Percentiles rank a stretch among this genome's conserved stretches.
Evolutionary conservation across 1,140 invertebrate species (phyloP).

Genomic region (Trialeurodes vaporariorum): DNA sequence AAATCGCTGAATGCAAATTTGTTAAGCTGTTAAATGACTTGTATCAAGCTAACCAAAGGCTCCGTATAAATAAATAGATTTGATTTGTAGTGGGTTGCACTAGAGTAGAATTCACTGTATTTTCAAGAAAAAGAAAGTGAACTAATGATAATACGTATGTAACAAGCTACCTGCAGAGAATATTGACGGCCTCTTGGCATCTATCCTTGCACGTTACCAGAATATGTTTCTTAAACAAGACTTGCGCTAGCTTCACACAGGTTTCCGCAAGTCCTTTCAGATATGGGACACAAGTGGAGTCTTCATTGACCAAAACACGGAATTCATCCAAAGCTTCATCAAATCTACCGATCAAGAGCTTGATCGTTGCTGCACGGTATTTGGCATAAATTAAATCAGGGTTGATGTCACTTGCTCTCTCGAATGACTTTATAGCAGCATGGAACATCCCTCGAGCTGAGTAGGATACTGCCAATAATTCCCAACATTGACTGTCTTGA

Average conservation of each 20-base stretch:
- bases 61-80: too few species aligned
- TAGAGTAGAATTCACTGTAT: too few species aligned
- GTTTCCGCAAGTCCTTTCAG: conserved; percentile 66
- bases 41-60: too few species aligned
- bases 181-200: conserved; percentile 51
- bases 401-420: conserved; percentile 1
- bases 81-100: too few species aligned
- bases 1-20: too few species aligned
- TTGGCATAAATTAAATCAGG: background rate
- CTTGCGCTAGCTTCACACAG: conserved; percentile 49
- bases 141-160: too few species aligned
- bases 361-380: conserved; percentile 2
- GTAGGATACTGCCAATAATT: conserved; percentile 8
- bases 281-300: conserved; percentile 55
- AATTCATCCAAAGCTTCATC: conserved; percentile 58
- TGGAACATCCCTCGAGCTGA: conserved; percentile 4
- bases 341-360: conserved; percentile 49
- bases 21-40: too few species aligned
- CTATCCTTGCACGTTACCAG: conserved; percentile 51
- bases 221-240: conserved; percentile 46
- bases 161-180: conserved; percentile 44
- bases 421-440: conserved; percentile 5
- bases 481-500: conserved; percentile 1
- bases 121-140: too few species aligned
- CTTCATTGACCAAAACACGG: conserved; percentile 46